Conservation (phyloP, 2,113 vertebrate species). For the Chelonoidis abingdonii region DNA sequence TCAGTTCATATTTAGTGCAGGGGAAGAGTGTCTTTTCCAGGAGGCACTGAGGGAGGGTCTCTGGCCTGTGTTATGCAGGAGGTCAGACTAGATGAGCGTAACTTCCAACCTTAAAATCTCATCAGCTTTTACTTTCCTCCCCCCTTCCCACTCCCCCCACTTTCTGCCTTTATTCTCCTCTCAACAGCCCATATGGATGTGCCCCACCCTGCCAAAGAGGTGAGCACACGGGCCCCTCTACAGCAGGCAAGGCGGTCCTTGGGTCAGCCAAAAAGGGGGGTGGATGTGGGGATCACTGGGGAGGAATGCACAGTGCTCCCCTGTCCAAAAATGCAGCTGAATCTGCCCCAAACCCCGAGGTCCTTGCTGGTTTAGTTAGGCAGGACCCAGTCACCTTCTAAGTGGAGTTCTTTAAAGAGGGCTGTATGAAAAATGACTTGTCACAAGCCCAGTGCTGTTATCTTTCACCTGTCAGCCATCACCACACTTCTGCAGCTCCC, state of each 20-base stretch:
- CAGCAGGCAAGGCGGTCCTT: not conserved
- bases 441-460: not conserved
- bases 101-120: not conserved
- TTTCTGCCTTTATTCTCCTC: not conserved
- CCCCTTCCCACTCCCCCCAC: not conserved
- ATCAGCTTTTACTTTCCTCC: not conserved
- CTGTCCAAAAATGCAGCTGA: not conserved
- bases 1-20: not conserved
- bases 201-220: not conserved
- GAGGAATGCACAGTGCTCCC: not conserved
- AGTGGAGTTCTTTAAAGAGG: not conserved
- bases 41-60: not conserved
- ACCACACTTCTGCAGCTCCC: not conserved
- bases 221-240: not conserved
- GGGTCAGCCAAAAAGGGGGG: not conserved
- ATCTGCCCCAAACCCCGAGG: not conserved
- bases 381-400: accelerated
- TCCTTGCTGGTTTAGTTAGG: not conserved
- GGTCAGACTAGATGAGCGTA: not conserved
- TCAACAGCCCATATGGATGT: not conserved
- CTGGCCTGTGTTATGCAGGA: not conserved
- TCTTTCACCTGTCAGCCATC: accelerated
- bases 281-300: not conserved
- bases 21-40: not conserved
- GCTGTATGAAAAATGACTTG: not conserved